Conservation (phyloP, 2,797 vertebrate species). For the Antennarius maculatus region DNA sequence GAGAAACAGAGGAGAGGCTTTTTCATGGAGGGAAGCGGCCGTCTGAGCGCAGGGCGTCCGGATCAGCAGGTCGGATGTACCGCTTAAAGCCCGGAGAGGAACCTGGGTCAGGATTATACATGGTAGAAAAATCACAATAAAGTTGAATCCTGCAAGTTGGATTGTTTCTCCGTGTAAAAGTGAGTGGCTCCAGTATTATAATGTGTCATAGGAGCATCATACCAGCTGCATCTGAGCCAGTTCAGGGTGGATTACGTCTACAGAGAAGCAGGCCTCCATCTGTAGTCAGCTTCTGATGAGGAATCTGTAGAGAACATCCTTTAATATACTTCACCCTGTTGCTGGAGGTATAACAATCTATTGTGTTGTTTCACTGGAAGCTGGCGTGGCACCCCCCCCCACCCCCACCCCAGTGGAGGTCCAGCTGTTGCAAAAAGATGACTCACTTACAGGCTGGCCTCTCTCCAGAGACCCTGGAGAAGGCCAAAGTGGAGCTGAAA, state of each 20-base stretch:
- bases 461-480: constrained; percentile 98
- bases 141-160: constrained; percentile 44
- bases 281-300: constrained; percentile 52
- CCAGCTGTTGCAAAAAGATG: constrained; percentile 83
- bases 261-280: constrained; percentile 67
- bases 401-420: constrained; percentile 47
- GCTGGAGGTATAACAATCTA: constrained; percentile 35
- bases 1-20: constrained; percentile 47
- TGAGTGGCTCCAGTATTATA: constrained; percentile 43
- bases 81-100: constrained; percentile 43
- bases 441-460: constrained; percentile 98
- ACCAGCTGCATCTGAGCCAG: constrained; percentile 50
- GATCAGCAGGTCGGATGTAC: constrained; percentile 62
- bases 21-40: constrained; percentile 70
- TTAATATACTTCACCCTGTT: constrained; percentile 45
- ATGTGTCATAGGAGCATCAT: constrained; percentile 42
- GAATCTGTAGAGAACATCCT: neutral
- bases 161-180: constrained; percentile 54
- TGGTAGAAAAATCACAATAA: constrained; percentile 4
- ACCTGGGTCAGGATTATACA: constrained; percentile 6
- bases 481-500: constrained; percentile 96
- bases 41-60: constrained; percentile 58
- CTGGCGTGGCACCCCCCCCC: constrained; percentile 47
- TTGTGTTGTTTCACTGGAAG: constrained; percentile 23
- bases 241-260: constrained; percentile 67